Base-by-base conservation (phyloP, 2,888 invertebrate genomes). In the Dicycla oo region DNA sequence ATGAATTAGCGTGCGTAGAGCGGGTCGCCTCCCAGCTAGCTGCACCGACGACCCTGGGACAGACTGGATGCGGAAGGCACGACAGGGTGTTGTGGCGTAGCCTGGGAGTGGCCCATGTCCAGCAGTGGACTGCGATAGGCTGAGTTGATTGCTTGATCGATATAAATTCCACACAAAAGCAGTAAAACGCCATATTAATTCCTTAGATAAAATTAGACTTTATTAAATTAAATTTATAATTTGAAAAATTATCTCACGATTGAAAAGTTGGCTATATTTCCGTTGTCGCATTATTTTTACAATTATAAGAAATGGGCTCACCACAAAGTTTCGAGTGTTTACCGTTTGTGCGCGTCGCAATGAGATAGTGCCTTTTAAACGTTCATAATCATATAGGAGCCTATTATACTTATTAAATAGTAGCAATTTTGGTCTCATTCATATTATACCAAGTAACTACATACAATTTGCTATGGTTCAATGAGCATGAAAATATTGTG, bases 321-420 rank as follows among this genome's bases (percentile, higher is more conserved):
- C 54, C 34, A 23, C 11, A 4, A 23, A 23, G 23, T 34, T 34
- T n/a, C 23, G 11, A 34, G 18, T 7, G 4, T 6, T 13, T 58
- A 15, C 18, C 8, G 7, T 34, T 51, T 40, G n/a, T 45, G 18
- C 38, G 15, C n/a, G n/a, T 10, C n/a, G n/a, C 43, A 18, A n/a
- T 45, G 18, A 38, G 26, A 10, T 26, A 15, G 20, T 34, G 20
- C 23, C 15, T 43, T 34, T 34, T 34, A 15, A 43, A 57, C 38
- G n/a, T 23, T 26, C 11, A 11, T 10, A 53, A 34, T 5, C 6
- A 34, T 3, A 30, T 43, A 26, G 10, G 18, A 51, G 2, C 23
- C 15, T 26, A 73, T 45, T 51, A 51, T 26, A 34, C 23, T 72
- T 26, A 45, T n/a, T n/a, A n/a, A n/a, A n/a, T n/a, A 45, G 7